Percentiles rank a stretch among this genome's conserved stretches.
Evolutionary conservation across 1,140 invertebrate genomes (phyloP).

Genomic region (Helicoverpa armigera): DNA sequence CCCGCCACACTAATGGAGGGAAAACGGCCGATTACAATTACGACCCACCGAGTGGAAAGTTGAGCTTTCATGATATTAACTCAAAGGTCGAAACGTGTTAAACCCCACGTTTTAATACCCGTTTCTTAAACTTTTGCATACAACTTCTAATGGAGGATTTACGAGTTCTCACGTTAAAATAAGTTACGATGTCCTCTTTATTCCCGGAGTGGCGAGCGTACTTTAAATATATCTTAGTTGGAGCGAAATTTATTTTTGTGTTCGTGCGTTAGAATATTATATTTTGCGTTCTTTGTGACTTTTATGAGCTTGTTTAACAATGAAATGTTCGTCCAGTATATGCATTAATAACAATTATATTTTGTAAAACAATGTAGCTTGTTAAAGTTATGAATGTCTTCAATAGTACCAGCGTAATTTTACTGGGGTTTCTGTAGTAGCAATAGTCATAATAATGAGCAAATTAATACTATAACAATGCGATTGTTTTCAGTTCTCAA

Average conservation of each 20-base stretch:
- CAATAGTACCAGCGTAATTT: too few species aligned
- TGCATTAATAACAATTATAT: slow-evolving; percentile 7
- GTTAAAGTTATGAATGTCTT: too few species aligned
- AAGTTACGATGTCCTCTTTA: slow-evolving; percentile 31
- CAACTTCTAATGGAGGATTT: slow-evolving; percentile 46
- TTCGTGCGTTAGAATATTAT: slow-evolving; percentile 5
- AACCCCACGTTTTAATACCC: slow-evolving; percentile 53
- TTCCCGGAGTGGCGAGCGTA: slow-evolving; percentile 29
- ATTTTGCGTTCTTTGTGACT: slow-evolving; percentile 14
- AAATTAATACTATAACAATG: too few species aligned
- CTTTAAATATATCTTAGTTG: slow-evolving; percentile 30
- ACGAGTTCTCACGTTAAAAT: slow-evolving; percentile 45
- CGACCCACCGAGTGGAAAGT: slow-evolving; percentile 69
- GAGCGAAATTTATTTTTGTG: slow-evolving; percentile 22
- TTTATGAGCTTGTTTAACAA: not conserved
- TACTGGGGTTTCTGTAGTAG: too few species aligned
- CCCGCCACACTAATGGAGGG: slow-evolving; percentile 69
- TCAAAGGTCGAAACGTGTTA: slow-evolving; percentile 29
- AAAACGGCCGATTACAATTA: slow-evolving; percentile 78
- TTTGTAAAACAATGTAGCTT: not conserved
- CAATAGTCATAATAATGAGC: too few species aligned
- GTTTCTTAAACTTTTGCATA: slow-evolving; percentile 48
- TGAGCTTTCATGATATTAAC: slow-evolving; percentile 61
- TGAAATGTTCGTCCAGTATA: not conserved
- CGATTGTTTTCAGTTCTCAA: too few species aligned